Percentiles rank a stretch among this genome's conserved stretches.
These are phyloP conservation scores for Campoletis sonorensis DNA, from an alignment of 1,140 invertebrate genomes.

Conservation along the genomic window DNA sequence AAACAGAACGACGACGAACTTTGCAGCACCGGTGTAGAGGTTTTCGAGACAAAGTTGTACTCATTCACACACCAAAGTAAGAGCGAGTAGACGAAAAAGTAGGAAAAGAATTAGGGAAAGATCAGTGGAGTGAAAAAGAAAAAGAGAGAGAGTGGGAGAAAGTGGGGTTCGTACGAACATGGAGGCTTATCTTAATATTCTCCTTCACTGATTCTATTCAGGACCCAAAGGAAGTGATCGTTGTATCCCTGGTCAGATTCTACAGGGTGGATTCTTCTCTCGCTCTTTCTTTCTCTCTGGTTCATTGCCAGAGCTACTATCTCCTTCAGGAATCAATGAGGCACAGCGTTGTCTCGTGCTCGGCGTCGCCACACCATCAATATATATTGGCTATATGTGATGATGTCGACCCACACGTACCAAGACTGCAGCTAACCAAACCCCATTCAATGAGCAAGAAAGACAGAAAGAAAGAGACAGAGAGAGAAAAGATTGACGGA, in stretches of 20 bases:
- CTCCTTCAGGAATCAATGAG: conserved; percentile 40
- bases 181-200: conserved; percentile 55
- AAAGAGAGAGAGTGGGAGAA: neutral
- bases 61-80: conserved; percentile 32
- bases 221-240: conserved; percentile 31
- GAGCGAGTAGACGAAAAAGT: conserved; percentile 38
- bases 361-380: conserved; percentile 11
- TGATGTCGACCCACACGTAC: conserved; percentile 32
- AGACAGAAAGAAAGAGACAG: neutral
- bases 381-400: neutral
- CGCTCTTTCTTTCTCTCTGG: conserved; percentile 23
- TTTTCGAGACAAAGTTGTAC: conserved; percentile 6
- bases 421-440: conserved; percentile 8
- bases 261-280: neutral
- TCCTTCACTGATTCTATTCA: conserved; percentile 55
- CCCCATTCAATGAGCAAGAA: neutral
- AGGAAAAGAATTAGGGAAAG: neutral
- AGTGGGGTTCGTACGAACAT: conserved; percentile 20
- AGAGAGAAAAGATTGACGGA: conserved; percentile 35
- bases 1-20: conserved; percentile 4
- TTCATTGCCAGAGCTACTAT: conserved; percentile 41
- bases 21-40: neutral
- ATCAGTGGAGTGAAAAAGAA: neutral
- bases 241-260: conserved; percentile 31
- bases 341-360: conserved; percentile 27